These are phyloP conservation scores for Cyprinodon diabolis DNA, from an alignment of 2,797 vertebrate species.

Conservation along the genomic window DNA sequence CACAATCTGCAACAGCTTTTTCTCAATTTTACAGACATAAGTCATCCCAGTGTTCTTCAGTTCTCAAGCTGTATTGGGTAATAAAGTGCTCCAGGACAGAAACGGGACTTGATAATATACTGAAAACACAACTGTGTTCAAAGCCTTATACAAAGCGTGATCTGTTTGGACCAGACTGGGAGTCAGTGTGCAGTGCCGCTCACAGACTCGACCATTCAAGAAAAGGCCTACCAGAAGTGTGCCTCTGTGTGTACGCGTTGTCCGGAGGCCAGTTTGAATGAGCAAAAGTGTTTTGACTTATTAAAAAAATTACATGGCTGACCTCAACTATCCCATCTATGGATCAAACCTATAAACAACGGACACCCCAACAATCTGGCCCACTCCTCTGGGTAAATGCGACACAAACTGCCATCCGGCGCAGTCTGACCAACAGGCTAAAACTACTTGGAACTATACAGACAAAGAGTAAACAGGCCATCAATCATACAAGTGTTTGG, in stretches of 20 bases:
- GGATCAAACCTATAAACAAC: constrained; percentile 21
- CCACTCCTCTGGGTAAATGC: constrained; percentile 7
- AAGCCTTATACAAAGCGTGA: constrained; percentile 35
- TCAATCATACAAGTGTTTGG: constrained; percentile 21
- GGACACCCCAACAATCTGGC: constrained; percentile 17
- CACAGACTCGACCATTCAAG: constrained; percentile 53
- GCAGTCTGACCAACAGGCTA: constrained; percentile 3
- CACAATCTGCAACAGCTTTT: background rate
- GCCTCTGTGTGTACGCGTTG: background rate
- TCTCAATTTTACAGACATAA: constrained; percentile 9
- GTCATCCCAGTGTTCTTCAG: constrained; percentile 19
- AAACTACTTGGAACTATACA: background rate
- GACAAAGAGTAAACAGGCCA: constrained; percentile 22
- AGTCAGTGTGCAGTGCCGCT: constrained; percentile 46
- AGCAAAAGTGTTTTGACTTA: constrained; percentile 46
- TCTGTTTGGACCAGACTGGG: constrained; percentile 41
- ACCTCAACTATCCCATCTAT: constrained; percentile 30
- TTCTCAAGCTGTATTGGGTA: constrained; percentile 4
- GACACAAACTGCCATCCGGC: constrained; percentile 15
- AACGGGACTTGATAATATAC: constrained; percentile 45
- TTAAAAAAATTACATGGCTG: constrained; percentile 46
- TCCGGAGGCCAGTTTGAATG: constrained; percentile 16
- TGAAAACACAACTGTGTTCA: constrained; percentile 47
- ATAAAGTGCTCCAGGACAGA: constrained; percentile 25
- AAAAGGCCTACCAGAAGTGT: background rate